phyloP scores from a whole-genome alignment of 2,797 vertebrate species.

The Clamator glandarius region DNA sequence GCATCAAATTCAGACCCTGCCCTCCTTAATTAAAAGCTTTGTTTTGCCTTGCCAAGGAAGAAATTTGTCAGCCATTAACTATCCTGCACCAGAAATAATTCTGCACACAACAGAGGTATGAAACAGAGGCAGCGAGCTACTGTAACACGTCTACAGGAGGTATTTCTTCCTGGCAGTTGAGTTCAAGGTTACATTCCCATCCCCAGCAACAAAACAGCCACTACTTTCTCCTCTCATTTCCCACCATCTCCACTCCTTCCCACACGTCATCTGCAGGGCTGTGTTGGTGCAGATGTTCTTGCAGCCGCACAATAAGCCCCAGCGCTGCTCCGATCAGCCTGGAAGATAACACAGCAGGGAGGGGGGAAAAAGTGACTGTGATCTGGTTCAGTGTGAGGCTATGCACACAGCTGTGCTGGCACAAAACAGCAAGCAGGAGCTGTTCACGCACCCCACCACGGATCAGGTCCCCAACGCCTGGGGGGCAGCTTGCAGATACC shows the following conservation, averaged over 20 bases:
- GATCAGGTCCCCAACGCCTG: accelerated
- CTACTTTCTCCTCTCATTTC: background rate
- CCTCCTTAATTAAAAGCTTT: constrained; percentile 61
- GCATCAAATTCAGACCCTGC: constrained; percentile 30
- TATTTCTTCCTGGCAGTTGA: constrained; percentile 80
- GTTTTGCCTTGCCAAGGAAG: constrained; percentile 40
- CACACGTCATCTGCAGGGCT: background rate
- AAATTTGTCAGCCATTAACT: constrained; percentile 62
- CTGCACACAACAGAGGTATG: background rate
- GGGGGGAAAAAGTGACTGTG: background rate
- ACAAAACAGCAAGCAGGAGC: background rate
- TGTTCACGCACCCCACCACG: accelerated
- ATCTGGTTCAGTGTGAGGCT: background rate
- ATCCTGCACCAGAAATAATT: constrained; percentile 7
- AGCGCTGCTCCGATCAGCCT: background rate
- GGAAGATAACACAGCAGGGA: constrained; percentile 10
- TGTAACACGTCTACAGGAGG: background rate
- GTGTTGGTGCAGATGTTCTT: background rate
- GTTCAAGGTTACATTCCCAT: background rate
- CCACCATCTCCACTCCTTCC: background rate
- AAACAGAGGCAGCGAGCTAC: background rate
- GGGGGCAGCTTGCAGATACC: background rate
- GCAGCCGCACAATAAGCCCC: accelerated
- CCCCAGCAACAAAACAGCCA: background rate
- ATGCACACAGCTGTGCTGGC: background rate